phyloP scores from a whole-genome alignment of 2,888 invertebrate genomes.

The Ceramica pisi region DNA sequence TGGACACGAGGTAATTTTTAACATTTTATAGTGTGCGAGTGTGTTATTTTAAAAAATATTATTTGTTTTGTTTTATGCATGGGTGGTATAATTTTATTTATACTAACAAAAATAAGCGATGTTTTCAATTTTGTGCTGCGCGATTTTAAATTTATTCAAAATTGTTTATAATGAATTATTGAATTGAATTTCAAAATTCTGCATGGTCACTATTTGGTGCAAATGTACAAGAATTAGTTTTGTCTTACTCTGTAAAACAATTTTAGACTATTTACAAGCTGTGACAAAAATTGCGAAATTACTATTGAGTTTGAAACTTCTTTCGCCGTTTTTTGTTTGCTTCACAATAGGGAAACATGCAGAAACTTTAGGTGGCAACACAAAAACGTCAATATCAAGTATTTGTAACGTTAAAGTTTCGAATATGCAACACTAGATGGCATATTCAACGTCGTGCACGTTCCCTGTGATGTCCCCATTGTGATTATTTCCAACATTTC shows the following conservation, averaged over 20 bases:
- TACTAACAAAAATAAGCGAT: not conserved
- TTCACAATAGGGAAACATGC: not conserved
- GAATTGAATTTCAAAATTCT: not conserved
- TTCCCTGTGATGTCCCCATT: too few relatives aligned
- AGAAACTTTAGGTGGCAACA: too few relatives aligned
- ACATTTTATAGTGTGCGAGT: not conserved
- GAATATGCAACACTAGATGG: too few relatives aligned
- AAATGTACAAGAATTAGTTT: not conserved
- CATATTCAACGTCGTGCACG: too few relatives aligned
- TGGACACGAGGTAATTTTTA: conserved; percentile 44
- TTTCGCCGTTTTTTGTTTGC: not conserved
- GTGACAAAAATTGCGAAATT: not conserved
- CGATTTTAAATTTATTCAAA: too few relatives aligned
- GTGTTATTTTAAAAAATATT: not conserved
- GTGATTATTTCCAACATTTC: not conserved
- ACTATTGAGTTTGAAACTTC: not conserved
- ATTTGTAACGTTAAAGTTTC: too few relatives aligned
- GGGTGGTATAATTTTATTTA: not conserved
- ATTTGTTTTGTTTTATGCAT: conserved; percentile 7
- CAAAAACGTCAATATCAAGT: too few relatives aligned
- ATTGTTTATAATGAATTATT: too few relatives aligned
- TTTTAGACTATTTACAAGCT: not conserved
- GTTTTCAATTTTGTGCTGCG: not conserved
- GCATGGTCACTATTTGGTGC: not conserved
- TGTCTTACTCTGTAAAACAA: not conserved